These are phyloP conservation scores for Habrosyne pyritoides DNA, from an alignment of 2,888 invertebrate species.

Conservation along the genomic window DNA sequence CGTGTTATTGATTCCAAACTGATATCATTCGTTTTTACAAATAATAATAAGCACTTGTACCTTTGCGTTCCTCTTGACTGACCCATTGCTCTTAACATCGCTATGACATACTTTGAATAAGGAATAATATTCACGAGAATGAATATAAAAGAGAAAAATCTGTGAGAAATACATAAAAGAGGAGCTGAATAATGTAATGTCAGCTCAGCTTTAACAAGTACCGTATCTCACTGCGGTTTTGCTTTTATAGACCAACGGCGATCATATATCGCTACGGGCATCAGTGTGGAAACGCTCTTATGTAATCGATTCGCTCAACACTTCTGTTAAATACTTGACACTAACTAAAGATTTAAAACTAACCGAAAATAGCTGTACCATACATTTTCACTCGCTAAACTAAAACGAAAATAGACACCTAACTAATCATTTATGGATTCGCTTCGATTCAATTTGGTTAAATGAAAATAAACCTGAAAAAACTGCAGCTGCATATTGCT, in stretches of 20 bases:
- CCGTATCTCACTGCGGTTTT: neutral
- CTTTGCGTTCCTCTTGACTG: neutral
- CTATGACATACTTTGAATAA: neutral
- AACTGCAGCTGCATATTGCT: neutral
- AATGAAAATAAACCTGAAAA: neutral
- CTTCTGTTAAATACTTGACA: neutral
- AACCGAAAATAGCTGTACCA: neutral
- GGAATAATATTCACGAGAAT: neutral
- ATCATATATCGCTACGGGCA: neutral
- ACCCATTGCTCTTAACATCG: neutral
- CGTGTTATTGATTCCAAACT: neutral
- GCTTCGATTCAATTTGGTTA: no score
- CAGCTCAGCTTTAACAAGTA: neutral
- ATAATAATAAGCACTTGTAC: neutral
- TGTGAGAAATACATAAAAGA: neutral
- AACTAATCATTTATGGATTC: neutral
- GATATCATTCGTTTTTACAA: neutral
- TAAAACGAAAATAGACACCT: neutral
- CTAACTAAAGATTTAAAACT: no score
- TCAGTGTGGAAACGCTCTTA: neutral
- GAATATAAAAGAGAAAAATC: neutral
- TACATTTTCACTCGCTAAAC: no score
- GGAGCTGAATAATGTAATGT: neutral
- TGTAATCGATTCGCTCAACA: neutral
- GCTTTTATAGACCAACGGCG: neutral